Evolutionary conservation across 2,113 vertebrate species (phyloP).

Genomic region (Podarcis cretensis): DNA sequence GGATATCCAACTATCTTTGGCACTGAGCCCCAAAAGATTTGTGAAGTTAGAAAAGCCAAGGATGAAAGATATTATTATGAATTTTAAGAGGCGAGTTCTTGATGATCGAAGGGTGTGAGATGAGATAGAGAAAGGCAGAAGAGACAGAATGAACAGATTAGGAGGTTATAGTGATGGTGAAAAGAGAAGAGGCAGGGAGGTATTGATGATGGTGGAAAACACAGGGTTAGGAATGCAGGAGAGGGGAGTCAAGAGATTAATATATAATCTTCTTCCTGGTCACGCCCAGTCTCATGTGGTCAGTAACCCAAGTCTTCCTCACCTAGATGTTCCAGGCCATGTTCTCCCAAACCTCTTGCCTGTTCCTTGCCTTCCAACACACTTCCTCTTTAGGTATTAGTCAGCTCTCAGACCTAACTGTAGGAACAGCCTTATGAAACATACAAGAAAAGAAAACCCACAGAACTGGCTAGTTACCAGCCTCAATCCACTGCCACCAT

Average conservation of each 20-base stretch:
- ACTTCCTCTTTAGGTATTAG: not conserved
- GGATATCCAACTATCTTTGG: not conserved
- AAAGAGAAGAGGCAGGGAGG: not conserved
- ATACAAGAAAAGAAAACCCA: not conserved
- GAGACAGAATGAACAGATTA: not conserved
- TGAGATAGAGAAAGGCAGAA: not conserved
- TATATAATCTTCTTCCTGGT: not conserved
- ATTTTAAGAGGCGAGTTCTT: not conserved
- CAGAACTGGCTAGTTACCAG: not conserved
- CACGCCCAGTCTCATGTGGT: not conserved
- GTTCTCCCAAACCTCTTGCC: not conserved
- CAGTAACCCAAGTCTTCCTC: not conserved
- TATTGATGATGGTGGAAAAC: not conserved
- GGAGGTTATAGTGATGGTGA: not conserved
- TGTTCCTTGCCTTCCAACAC: not conserved
- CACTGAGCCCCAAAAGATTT: not conserved
- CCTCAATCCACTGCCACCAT: not conserved
- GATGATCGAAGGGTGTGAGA: not conserved
- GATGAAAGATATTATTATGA: not conserved
- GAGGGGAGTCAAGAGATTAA: not conserved
- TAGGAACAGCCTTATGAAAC: not conserved
- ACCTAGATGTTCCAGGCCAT: not conserved
- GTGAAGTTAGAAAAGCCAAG: not conserved
- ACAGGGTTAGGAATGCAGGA: not conserved
- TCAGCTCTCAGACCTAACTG: not conserved